A percentile compares a stretch with the other conserved stretches of the same genome.
These are phyloP conservation scores for Mirza zaza DNA, from an alignment of 2,113 vertebrate species.

Conservation along the genomic window DNA sequence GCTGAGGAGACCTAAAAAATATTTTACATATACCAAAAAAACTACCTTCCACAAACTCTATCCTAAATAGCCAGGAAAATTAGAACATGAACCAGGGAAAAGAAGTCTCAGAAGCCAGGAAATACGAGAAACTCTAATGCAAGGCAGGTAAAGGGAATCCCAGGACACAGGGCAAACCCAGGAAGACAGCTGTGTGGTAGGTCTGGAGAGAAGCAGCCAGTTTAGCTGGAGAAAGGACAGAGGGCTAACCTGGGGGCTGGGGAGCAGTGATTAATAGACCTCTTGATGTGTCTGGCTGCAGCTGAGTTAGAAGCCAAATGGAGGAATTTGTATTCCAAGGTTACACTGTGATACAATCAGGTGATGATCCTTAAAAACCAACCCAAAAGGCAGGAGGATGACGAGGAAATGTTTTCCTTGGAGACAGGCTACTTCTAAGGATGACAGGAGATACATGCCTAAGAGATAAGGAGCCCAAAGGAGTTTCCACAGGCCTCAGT, in stretches of 20 bases:
- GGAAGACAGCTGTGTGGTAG: neutral
- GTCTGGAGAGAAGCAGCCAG: neutral
- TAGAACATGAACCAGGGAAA: neutral
- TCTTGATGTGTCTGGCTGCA: neutral
- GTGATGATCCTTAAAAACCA: neutral
- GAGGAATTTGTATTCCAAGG: neutral
- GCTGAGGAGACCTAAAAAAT: neutral
- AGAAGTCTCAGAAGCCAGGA: neutral
- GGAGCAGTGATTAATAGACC: no score
- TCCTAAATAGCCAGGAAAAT: neutral
- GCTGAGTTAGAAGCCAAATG: neutral
- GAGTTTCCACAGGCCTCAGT: neutral
- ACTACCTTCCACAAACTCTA: neutral
- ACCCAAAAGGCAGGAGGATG: neutral
- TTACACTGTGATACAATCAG: neutral
- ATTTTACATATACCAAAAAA: neutral
- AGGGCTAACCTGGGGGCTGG: no score
- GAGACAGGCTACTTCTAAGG: neutral
- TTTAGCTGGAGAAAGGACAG: no score
- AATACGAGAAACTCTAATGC: neutral
- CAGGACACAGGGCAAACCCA: neutral
- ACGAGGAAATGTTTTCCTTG: neutral
- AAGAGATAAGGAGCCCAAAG: neutral
- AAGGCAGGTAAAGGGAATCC: neutral
- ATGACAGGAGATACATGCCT: neutral